These are phyloP conservation scores for Pemphigus obesinymphae DNA, from an alignment of 1,140 invertebrate species.

Conservation along the genomic window DNA sequence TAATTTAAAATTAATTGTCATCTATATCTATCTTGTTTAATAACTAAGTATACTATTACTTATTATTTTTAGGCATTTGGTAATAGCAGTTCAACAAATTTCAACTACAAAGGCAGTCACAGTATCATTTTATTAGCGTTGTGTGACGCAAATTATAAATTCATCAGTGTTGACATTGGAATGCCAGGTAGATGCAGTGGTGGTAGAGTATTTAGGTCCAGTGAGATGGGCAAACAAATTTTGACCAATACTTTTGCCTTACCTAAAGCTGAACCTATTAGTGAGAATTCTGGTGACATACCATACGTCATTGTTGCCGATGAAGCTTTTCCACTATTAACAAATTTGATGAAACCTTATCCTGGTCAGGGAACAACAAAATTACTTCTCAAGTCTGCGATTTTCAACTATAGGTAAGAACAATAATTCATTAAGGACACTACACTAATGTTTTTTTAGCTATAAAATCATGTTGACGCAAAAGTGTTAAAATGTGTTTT, in stretches of 20 bases:
- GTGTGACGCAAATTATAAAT: constrained; percentile 20
- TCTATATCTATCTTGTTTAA: no score
- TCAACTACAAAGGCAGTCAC: constrained; percentile 53
- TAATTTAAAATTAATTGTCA: background rate
- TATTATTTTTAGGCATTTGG: constrained; percentile 47
- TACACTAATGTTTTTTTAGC: no score
- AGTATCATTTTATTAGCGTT: constrained; percentile 50
- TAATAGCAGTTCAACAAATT: constrained; percentile 50
- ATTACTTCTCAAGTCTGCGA: background rate
- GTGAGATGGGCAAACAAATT: constrained; percentile 36
- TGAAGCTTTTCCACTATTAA: background rate
- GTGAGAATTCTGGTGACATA: background rate
- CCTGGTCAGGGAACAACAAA: background rate
- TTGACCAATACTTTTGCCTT: background rate
- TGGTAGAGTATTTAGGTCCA: background rate
- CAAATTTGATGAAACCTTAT: background rate
- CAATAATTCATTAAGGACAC: background rate
- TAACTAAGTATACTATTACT: no score
- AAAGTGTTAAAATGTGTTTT: no score
- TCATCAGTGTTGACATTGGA: no score
- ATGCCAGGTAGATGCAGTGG: constrained; percentile 10
- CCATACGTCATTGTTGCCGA: background rate
- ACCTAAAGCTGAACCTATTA: background rate
- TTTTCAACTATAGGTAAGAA: background rate
- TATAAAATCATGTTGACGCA: no score